Percentiles rank a stretch among this genome's conserved stretches.
Conservation (phyloP, 2,113 vertebrate species). For the Drymodes brunneopygia region DNA sequence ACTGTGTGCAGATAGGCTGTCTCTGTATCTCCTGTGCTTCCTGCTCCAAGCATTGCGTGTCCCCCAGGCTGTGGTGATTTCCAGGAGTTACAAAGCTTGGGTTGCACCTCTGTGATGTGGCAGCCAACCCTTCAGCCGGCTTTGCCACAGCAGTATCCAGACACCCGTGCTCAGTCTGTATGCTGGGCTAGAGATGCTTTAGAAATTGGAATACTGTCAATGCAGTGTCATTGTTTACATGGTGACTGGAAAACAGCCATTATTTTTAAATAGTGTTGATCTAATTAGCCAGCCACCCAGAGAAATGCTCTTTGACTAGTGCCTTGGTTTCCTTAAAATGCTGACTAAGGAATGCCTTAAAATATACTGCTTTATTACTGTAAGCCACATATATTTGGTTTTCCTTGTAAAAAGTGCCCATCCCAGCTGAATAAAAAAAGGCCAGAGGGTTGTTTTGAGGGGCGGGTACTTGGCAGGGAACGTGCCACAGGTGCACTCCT, state of each 20-base stretch:
- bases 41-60: fast-evolving
- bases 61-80: not conserved
- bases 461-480: fast-evolving
- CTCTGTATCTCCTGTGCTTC: not conserved
- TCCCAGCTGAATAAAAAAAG: not conserved
- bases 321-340: not conserved
- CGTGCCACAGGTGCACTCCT: not conserved
- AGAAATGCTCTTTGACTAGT: not conserved
- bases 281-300: not conserved
- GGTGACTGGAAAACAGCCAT: not conserved
- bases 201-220: not conserved
- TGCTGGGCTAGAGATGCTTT: not conserved
- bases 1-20: not conserved
- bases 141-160: not conserved
- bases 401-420: not conserved
- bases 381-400: not conserved
- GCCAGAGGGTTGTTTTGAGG: not conserved
- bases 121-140: not conserved
- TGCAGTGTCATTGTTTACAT: not conserved
- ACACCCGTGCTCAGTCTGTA: not conserved
- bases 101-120: not conserved
- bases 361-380: not conserved
- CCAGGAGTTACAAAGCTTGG: not conserved
- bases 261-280: not conserved
- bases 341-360: not conserved